A percentile compares a stretch with the other conserved stretches of the same genome.
phyloP scores from a whole-genome alignment of 2,888 invertebrate genomes.

The Theodoxus fluviatilis region DNA sequence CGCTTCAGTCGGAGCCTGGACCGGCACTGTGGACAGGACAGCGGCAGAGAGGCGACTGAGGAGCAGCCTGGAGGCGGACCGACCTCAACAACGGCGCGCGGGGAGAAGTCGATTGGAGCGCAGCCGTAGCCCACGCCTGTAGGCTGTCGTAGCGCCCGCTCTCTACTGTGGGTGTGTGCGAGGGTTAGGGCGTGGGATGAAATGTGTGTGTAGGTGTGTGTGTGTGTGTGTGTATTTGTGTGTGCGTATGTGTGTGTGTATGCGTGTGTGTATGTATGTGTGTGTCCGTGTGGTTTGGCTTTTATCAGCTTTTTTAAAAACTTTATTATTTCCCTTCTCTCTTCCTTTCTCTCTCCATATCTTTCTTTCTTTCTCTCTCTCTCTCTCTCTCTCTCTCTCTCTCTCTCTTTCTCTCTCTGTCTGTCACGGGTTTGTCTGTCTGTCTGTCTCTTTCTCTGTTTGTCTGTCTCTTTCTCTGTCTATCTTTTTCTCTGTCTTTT shows the following conservation, averaged over 20 bases:
- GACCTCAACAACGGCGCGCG: no score
- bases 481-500: background rate
- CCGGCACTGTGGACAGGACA: no score
- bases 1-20: no score
- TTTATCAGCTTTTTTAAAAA: no score
- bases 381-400: background rate
- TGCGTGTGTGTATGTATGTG: background rate
- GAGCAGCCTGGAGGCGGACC: no score
- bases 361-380: background rate
- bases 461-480: background rate
- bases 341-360: background rate
- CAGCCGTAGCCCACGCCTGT: no score
- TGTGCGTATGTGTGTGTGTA: background rate
- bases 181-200: background rate
- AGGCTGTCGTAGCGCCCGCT: no score
- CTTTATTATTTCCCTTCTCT: no score
- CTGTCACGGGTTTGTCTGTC: background rate
- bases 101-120: no score
- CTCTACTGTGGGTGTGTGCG: background rate
- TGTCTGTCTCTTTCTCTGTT: background rate
- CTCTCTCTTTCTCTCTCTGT: background rate
- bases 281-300: no score
- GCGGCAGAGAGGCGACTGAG: slow-evolving; percentile 22
- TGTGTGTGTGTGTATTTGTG: slow-evolving; percentile 2
- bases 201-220: slow-evolving; percentile 7